Conservation (phyloP, 2,113 vertebrate genomes). For the Chascanopsetta lugubris region DNA sequence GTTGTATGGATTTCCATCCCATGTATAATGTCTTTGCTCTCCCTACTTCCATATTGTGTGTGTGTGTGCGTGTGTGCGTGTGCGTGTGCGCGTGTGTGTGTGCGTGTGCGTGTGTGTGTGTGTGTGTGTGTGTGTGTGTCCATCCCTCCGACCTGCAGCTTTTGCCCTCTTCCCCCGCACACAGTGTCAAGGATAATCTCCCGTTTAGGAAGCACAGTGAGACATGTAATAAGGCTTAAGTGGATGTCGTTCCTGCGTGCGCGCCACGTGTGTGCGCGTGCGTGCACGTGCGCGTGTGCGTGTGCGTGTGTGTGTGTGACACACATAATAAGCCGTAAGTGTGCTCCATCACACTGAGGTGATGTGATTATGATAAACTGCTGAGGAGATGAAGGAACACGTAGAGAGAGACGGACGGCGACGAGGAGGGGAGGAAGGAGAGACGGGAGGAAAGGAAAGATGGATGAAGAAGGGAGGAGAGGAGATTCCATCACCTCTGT, state of each 20-base stretch:
- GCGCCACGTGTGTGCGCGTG: conserved; percentile 21
- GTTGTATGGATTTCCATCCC: neutral
- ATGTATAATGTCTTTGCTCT: neutral
- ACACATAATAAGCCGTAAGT: conserved; percentile 71
- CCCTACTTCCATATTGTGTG: neutral
- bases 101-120: conserved; percentile 4
- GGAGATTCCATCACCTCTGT: neutral
- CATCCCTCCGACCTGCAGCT: conserved; percentile 15
- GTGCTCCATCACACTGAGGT: conserved; percentile 69
- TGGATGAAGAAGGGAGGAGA: neutral
- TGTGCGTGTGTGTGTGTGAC: conserved; percentile 17
- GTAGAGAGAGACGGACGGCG: conserved; percentile 1
- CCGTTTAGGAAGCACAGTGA: conserved; percentile 64
- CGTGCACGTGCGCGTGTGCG: neutral
- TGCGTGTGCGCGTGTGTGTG: conserved; percentile 3
- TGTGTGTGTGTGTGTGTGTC: conserved; percentile 14
- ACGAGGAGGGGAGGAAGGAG: neutral
- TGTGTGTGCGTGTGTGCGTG: conserved; percentile 5
- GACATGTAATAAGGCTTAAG: conserved; percentile 74
- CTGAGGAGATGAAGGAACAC: conserved; percentile 57
- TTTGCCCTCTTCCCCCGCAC: conserved; percentile 56
- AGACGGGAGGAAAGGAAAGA: neutral
- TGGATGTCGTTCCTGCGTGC: conserved; percentile 51
- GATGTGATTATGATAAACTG: conserved; percentile 79
- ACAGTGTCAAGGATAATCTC: conserved; percentile 67